phyloP scores from a whole-genome alignment of 2,888 invertebrate genomes.

The Chrysomela aeneicollis region DNA sequence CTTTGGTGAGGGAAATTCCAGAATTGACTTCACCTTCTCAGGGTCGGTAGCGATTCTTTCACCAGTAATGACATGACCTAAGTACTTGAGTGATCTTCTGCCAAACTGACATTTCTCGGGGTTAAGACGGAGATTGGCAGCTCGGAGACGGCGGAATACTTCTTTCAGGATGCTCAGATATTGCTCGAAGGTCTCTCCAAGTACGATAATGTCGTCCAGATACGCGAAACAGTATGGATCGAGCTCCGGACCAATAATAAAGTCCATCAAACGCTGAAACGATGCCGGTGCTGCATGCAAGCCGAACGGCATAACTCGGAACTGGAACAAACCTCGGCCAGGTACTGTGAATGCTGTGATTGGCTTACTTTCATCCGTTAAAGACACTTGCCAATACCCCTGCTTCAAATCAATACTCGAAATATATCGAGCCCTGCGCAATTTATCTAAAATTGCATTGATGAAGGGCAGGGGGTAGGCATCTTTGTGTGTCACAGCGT shows the following conservation, averaged over 20 bases:
- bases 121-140: conserved; percentile 21
- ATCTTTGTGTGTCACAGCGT: conserved; percentile 32
- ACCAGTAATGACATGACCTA: conserved; percentile 21
- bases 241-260: not conserved
- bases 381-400: conserved; percentile 48
- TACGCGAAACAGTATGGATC: conserved; percentile 3
- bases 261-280: conserved; percentile 7
- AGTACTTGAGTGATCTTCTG: conserved; percentile 12
- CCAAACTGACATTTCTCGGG: conserved; percentile 30
- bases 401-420: conserved; percentile 33
- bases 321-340: conserved; percentile 46
- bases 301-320: conserved; percentile 50
- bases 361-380: conserved; percentile 30
- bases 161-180: not conserved
- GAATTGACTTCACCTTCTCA: conserved; percentile 13
- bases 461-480: conserved; percentile 48
- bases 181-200: not conserved
- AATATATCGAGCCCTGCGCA: conserved; percentile 42
- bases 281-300: conserved; percentile 37
- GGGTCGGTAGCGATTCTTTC: conserved; percentile 4
- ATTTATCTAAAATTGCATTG: conserved; percentile 42
- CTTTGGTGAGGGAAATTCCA: conserved; percentile 4
- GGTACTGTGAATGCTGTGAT: conserved; percentile 49
- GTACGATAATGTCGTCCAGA: conserved; percentile 1
- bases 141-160: conserved; percentile 22